These are phyloP conservation scores for Meteorus cinctellus DNA, from an alignment of 2,888 invertebrate genomes.

Conservation along the genomic window DNA sequence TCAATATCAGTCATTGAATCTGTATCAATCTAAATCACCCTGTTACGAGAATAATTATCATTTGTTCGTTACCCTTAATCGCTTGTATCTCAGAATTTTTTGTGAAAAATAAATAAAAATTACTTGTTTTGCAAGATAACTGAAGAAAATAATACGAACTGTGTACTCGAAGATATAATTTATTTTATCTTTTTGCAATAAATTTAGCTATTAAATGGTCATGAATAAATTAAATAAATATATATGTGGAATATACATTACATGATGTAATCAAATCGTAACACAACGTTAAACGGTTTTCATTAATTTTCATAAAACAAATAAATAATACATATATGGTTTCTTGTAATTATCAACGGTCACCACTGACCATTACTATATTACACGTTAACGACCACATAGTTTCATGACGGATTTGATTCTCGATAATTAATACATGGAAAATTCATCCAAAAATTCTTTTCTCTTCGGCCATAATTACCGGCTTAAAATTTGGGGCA, in stretches of 20 bases:
- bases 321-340: background rate
- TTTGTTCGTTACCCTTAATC: background rate
- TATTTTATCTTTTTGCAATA: background rate
- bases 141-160: background rate
- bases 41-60: background rate
- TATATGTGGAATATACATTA: background rate
- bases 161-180: background rate
- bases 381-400: background rate
- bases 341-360: background rate
- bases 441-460: conserved; percentile 29
- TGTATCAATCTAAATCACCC: background rate
- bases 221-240: background rate
- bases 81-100: too few species aligned
- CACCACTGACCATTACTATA: background rate
- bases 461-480: conserved; percentile 3
- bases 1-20: conserved; percentile 49
- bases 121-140: background rate
- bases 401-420: too few species aligned
- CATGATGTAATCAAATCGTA: background rate
- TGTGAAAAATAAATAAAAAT: background rate
- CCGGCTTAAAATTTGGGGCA: background rate
- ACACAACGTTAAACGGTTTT: background rate
- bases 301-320: background rate
- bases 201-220: too few species aligned
- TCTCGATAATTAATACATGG: too few species aligned